Evolutionary conservation across 2,113 vertebrate species (phyloP), one percentile per base, ranked within the genome.

Genomic region (Poicephalus meyeri): DNA sequence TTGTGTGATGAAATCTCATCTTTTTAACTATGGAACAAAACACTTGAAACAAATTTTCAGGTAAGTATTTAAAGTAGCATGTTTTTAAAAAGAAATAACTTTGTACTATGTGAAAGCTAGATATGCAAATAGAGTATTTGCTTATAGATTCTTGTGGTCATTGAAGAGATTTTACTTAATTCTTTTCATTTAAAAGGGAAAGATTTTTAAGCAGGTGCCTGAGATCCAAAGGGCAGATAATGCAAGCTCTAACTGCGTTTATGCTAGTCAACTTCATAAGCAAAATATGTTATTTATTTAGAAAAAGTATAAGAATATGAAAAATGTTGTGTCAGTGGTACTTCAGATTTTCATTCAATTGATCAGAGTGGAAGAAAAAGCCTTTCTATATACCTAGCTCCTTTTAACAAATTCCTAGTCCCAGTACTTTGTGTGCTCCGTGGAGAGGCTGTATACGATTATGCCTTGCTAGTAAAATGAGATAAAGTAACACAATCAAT

Each of bases 391-490:
- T 9, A 58, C 47, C 31, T 52, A 39, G 33, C 35, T 82, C 44
- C 50, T 50, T 80, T 73, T 69, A 47, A 52, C 25, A 39, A 29
- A 50, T 77, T 88, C 17, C n/a, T 14, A 87, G 41, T 58, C 73
- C 86, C 42, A 11, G 61, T 72, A 61, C 47, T 90, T 93, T 66
- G 17, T 69, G 26, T 83, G 31, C 42, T 89, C 60, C 37, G 1
- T 72, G 72, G 91, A 94, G 73, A 91, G 37, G 13, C 42, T 95
- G 65, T 95, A 28, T 58, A 46, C 82, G 92, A 92, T 87, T 96
- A 91, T 87, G 50, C 42, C 41, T 85, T 91, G 50, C 66, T 96
- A 91, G 82, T 96, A 96, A 94, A 96, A 90, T 84, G 92, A 83
- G 82, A 61, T 89, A 94, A 84, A 93, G 91, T 89, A 96, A 81